Conservation (phyloP, 2,113 vertebrate genomes). For the Cryptoleucopteryx plumbea region DNA sequence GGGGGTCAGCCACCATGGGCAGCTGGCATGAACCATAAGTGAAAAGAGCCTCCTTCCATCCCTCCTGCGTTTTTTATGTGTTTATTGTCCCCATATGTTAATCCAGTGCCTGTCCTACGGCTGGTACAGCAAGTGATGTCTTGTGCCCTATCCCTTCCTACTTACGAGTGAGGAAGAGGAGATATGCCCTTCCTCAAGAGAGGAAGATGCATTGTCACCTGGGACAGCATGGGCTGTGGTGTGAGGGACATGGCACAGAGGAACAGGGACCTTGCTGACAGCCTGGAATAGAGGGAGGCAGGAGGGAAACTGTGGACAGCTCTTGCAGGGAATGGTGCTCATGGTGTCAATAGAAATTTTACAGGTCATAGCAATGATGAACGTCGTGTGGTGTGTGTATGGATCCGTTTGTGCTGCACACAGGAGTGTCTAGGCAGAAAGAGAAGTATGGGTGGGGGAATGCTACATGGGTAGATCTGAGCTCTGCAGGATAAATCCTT, state of each 20-base stretch:
- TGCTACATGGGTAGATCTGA: background rate
- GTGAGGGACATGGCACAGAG: background rate
- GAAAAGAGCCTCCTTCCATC: background rate
- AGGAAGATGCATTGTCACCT: background rate
- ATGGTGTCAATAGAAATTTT: background rate
- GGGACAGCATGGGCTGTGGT: background rate
- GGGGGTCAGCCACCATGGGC: background rate
- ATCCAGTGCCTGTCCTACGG: background rate
- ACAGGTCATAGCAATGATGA: background rate
- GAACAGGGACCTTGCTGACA: background rate
- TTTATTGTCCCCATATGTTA: fast-evolving
- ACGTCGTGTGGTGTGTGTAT: background rate
- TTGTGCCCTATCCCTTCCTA: background rate
- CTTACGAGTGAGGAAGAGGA: background rate
- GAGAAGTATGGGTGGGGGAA: background rate
- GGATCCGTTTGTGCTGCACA: background rate
- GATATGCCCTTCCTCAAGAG: background rate
- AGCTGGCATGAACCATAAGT: background rate
- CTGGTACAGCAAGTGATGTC: background rate
- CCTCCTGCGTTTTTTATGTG: background rate
- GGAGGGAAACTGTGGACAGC: fast-evolving
- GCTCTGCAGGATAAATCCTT: background rate
- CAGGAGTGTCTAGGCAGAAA: background rate
- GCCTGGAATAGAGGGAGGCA: background rate
- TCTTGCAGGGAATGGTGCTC: background rate